Base-by-base conservation (phyloP, 2,797 vertebrate genomes). In the Dryobates pubescens region DNA sequence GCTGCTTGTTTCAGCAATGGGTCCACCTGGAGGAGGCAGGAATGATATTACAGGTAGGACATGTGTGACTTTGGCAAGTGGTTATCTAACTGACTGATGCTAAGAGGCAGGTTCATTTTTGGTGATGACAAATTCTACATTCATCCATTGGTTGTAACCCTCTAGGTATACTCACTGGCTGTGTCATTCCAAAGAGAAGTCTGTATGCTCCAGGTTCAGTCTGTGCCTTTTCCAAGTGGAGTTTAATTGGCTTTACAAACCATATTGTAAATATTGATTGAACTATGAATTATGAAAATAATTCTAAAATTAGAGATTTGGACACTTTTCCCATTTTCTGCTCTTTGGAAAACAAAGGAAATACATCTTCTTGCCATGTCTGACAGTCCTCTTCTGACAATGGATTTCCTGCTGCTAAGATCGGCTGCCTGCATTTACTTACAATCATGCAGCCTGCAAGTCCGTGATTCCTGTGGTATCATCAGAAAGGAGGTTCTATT, bases 11-110 rank as follows among this genome's bases (percentile, higher is more conserved):
- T 97, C 98, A 19, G 99, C 99, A 32, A 99, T 99, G 99, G 98
- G 98, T 2, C 99, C 98, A n/a, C 99, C 99, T 62, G 99, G 99
- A 86, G 98, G 99, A 86, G 99, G 99, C 85, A 98, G 98, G 86
- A 99, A 98, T 94, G 98, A 99, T 92, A 99, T 99, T 67, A 98
- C 99, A 97, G 98, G 99, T 99, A 97, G 7, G 97, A 89, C 56
- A 67, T n/a, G 5, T 4, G 24, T 29, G 17, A 1, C 26, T 45
- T 0, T 41, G 72, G 14, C 20, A 56, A 17, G 24, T 16, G 38
- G 10, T 64, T 82, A 3, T 30, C 20, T n/a, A 22, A 61, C 3
- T 68, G 65, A 22, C 18, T 90, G 80, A 57, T 38, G 14, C 54
- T 14, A 26, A 10, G 29, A 56, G 29, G 11, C 13, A 16, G 26